Conservation (phyloP, 2,888 invertebrate genomes). For the Pandemis cinnamomeana region DNA sequence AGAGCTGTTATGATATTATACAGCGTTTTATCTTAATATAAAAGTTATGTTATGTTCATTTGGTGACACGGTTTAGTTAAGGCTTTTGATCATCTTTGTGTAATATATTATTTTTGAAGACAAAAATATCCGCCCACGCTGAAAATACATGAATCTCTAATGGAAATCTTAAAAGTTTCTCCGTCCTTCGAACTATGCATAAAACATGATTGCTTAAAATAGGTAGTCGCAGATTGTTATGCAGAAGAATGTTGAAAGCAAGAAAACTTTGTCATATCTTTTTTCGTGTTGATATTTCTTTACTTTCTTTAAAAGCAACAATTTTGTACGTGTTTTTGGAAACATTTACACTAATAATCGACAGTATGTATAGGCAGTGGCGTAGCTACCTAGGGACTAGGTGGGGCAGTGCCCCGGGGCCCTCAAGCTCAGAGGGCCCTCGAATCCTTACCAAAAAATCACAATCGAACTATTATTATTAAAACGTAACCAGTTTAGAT, state of each 20-base stretch:
- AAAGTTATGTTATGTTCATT: too few species aligned
- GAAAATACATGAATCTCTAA: slow-evolving; percentile 22
- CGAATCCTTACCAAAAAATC: too few species aligned
- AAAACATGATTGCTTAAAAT: slow-evolving; percentile 13
- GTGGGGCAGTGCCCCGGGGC: too few species aligned
- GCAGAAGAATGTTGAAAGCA: slow-evolving; percentile 12
- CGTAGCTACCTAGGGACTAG: too few species aligned
- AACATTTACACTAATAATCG: neutral
- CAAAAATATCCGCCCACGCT: neutral
- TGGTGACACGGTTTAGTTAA: too few species aligned
- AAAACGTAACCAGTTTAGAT: too few species aligned
- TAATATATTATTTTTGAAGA: too few species aligned
- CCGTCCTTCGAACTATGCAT: slow-evolving; percentile 19
- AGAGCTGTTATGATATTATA: too few species aligned
- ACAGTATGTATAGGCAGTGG: neutral
- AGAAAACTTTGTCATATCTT: neutral
- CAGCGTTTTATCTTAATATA: too few species aligned
- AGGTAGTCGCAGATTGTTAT: slow-evolving; percentile 6
- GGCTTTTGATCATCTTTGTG: too few species aligned
- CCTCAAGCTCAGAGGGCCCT: too few species aligned
- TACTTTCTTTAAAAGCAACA: neutral
- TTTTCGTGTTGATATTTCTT: neutral
- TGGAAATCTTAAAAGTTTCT: slow-evolving; percentile 6
- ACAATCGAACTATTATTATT: too few species aligned
- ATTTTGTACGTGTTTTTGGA: neutral